phyloP scores from a whole-genome alignment of 2,888 invertebrate genomes.

The Chloromyia formosa region DNA sequence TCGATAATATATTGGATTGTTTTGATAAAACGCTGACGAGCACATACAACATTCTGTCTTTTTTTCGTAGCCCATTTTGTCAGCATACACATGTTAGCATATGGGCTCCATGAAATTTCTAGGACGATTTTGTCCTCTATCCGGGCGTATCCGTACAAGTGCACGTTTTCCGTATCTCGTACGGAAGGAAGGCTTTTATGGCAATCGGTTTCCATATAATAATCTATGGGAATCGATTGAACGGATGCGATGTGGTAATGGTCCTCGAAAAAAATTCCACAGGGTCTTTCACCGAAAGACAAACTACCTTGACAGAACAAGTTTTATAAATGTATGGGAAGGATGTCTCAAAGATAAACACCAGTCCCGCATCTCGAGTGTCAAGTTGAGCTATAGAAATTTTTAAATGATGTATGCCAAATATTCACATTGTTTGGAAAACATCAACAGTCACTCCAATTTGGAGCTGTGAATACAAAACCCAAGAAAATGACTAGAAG shows the following conservation, averaged over 20 bases:
- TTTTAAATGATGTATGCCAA: slow-evolving; percentile 29
- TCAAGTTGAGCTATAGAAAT: slow-evolving; percentile 20
- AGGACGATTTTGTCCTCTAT: background rate
- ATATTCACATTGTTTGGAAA: slow-evolving; percentile 1
- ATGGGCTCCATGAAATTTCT: slow-evolving; percentile 2
- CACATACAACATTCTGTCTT: background rate
- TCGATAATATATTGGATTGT: slow-evolving; percentile 39
- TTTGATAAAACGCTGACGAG: slow-evolving; percentile 41
- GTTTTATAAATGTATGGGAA: background rate
- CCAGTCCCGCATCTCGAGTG: background rate
- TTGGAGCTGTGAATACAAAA: background rate
- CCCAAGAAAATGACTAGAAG: too few relatives aligned
- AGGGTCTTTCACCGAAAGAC: background rate
- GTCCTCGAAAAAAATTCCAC: slow-evolving; percentile 7
- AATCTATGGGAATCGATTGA: slow-evolving; percentile 3
- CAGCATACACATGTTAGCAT: slow-evolving; percentile 3
- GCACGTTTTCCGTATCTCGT: background rate
- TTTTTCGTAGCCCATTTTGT: background rate
- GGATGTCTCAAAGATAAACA: background rate
- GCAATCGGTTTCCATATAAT: slow-evolving; percentile 6
- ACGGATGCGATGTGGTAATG: background rate
- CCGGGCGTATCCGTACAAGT: background rate
- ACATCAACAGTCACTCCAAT: background rate
- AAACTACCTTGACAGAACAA: too few relatives aligned
- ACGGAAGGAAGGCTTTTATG: slow-evolving; percentile 16